A percentile compares a stretch with the other conserved stretches of the same genome.
Conservation (phyloP, 2,113 vertebrate species). For the Tenrec ecaudatus region DNA sequence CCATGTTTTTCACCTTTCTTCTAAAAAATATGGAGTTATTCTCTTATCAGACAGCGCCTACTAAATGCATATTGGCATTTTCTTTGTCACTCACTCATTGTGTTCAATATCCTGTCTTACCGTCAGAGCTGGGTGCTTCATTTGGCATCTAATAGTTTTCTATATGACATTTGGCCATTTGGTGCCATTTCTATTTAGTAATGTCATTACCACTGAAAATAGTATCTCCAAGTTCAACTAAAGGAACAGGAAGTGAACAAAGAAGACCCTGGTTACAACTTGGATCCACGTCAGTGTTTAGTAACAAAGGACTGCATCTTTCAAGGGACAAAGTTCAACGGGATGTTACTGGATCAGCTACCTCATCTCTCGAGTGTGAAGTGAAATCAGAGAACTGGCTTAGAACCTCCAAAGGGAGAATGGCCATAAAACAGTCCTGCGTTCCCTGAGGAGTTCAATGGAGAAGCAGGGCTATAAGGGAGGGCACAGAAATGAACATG, state of each 20-base stretch:
- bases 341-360: background rate
- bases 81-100: slow-evolving; percentile 15
- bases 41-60: background rate
- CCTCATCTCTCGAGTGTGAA: background rate
- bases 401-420: background rate
- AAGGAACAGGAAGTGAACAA: slow-evolving; percentile 37
- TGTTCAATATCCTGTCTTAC: background rate
- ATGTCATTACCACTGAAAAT: background rate
- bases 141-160: slow-evolving; percentile 37
- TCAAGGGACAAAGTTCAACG: slow-evolving; percentile 48
- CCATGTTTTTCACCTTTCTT: slow-evolving; percentile 1
- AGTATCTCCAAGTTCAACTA: background rate
- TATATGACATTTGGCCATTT: background rate
- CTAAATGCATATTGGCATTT: background rate
- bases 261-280: background rate
- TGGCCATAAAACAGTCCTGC: background rate
- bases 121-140: background rate
- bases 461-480: background rate
- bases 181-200: background rate
- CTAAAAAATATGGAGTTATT: background rate
- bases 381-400: slow-evolving; percentile 14
- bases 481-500: background rate
- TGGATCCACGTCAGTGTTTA: background rate
- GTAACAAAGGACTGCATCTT: background rate
- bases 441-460: background rate